Evolutionary conservation across 1,140 invertebrate species (phyloP).

Genomic region (Theocolax elegans): DNA sequence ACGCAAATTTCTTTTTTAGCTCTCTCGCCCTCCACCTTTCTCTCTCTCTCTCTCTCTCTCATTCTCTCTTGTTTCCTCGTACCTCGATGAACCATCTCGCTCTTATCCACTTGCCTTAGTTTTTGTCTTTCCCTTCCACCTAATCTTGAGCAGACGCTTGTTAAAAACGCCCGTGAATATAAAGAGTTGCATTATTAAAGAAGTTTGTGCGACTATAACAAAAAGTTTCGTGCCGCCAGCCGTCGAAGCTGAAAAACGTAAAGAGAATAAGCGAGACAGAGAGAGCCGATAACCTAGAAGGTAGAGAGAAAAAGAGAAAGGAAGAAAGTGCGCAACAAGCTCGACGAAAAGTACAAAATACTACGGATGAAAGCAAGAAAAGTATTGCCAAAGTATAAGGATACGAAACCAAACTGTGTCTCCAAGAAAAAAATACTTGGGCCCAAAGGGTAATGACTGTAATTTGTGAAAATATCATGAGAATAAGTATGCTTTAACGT

Average conservation of each 20-base stretch:
- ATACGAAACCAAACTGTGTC: slow-evolving; percentile 15
- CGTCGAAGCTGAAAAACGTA: slow-evolving; percentile 44
- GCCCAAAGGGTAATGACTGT: neutral
- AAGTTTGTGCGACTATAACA: slow-evolving; percentile 66
- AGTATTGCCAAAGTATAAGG: neutral
- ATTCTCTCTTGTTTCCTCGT: slow-evolving; percentile 14
- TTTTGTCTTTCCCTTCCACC: slow-evolving; percentile 38
- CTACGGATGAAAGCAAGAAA: slow-evolving; percentile 46
- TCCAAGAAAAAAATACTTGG: slow-evolving; percentile 8
- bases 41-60: slow-evolving; percentile 30
- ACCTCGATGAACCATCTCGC: neutral
- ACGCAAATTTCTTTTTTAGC: slow-evolving; percentile 11
- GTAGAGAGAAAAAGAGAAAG: slow-evolving; percentile 35
- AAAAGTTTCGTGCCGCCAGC: slow-evolving; percentile 59
- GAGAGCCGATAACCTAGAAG: slow-evolving; percentile 1
- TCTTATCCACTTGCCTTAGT: neutral
- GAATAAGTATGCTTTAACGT: too few species aligned
- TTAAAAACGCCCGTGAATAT: slow-evolving; percentile 68
- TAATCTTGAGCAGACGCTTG: slow-evolving; percentile 64
- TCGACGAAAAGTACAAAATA: slow-evolving; percentile 33
- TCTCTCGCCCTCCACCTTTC: slow-evolving; percentile 28
- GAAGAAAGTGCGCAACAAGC: slow-evolving; percentile 37
- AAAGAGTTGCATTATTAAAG: slow-evolving; percentile 70
- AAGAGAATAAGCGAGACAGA: slow-evolving; percentile 34
- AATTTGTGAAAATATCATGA: too few species aligned